phyloP scores from a whole-genome alignment of 2,888 invertebrate genomes.

The Sarcophaga carnaria region DNA sequence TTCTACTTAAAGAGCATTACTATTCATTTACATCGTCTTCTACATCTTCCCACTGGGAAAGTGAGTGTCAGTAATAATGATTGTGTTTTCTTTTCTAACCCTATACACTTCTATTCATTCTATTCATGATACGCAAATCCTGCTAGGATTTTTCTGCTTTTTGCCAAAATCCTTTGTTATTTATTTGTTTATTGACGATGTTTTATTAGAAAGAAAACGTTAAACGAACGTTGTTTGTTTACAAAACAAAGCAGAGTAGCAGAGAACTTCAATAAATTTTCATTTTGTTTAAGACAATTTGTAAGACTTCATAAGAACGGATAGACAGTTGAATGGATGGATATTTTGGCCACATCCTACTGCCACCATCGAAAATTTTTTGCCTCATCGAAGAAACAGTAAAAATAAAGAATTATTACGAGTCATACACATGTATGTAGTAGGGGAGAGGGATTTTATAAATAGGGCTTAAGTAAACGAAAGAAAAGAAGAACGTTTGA shows the following conservation, averaged over 20 bases:
- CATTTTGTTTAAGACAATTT: conserved; percentile 67
- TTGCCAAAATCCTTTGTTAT: conserved; percentile 58
- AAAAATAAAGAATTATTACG: background rate
- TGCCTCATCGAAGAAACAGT: background rate
- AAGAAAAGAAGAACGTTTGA: background rate
- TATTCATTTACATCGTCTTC: background rate
- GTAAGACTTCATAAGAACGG: conserved; percentile 46
- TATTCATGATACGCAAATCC: conserved; percentile 46
- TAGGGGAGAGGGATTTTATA: background rate
- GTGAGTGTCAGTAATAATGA: conserved; percentile 25
- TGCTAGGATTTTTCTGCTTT: conserved; percentile 53
- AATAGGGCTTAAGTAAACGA: conserved; percentile 5
- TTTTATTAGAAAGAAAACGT: conserved; percentile 55
- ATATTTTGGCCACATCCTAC: conserved; percentile 7
- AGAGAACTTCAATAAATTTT: conserved; percentile 68
- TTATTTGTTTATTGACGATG: conserved; percentile 56
- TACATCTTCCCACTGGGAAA: background rate
- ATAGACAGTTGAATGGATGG: background rate
- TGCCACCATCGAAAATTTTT: background rate
- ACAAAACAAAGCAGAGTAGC: too few relatives aligned
- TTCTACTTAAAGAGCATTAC: conserved; percentile 18
- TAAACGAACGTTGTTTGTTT: conserved; percentile 61
- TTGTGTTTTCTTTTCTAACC: background rate
- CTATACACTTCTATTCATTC: background rate
- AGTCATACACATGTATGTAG: too few relatives aligned